A percentile compares a stretch with the other conserved stretches of the same genome.
Evolutionary conservation across 2,113 vertebrate genomes (phyloP).

Genomic region (Hemiprocne comata): DNA sequence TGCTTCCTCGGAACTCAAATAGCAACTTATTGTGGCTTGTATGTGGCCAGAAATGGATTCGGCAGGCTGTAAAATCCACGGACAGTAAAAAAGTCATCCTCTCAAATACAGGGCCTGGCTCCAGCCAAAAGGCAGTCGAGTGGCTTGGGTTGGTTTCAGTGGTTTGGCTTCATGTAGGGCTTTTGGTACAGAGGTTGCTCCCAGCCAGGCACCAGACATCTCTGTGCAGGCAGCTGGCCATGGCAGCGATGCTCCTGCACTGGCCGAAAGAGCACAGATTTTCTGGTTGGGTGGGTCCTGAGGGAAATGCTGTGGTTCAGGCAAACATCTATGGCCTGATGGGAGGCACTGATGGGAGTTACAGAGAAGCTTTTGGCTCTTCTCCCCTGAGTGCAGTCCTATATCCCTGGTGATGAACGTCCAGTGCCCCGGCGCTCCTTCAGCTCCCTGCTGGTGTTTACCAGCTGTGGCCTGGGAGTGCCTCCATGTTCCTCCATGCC

Average conservation of each 20-base stretch:
- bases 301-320: neutral
- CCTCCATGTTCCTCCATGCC: accelerated
- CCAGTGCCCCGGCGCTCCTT: accelerated
- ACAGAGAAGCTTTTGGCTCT: neutral
- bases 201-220: neutral
- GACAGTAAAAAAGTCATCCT: neutral
- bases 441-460: accelerated
- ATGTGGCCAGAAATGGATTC: neutral
- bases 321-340: neutral
- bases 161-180: neutral
- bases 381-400: neutral
- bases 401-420: accelerated
- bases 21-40: neutral
- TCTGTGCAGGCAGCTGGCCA: accelerated
- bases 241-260: neutral
- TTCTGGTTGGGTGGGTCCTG: neutral
- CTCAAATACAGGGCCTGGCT: neutral
- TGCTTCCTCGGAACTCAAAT: neutral
- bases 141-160: neutral
- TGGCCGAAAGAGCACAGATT: accelerated
- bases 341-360: neutral
- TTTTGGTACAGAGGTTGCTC: neutral
- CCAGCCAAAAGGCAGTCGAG: neutral
- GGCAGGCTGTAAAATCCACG: neutral
- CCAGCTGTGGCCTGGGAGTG: neutral